Evolutionary conservation across 2,888 invertebrate genomes (phyloP).

Genomic region (Tetragonula carbonaria): DNA sequence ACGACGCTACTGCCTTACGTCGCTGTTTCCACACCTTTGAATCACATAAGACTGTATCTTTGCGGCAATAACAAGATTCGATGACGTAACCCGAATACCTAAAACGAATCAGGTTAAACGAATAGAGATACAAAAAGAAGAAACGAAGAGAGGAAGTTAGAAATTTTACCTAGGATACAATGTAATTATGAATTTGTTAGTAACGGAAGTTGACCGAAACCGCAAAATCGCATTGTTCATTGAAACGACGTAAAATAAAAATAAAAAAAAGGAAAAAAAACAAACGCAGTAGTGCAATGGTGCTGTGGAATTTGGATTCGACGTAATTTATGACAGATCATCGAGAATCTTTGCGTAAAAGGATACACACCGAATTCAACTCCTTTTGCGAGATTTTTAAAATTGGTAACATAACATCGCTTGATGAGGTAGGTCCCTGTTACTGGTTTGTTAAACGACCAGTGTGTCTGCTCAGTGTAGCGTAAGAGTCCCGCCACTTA

Average conservation of each 20-base stretch:
- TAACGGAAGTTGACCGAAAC: conserved; percentile 7
- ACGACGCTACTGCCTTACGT: conserved; percentile 60
- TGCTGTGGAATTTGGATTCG: conserved; percentile 66
- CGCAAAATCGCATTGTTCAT: conserved; percentile 29
- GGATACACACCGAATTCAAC: not conserved
- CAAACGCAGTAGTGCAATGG: conserved; percentile 59
- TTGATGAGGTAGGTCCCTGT: conserved; percentile 56
- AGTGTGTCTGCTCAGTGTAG: conserved; percentile 78
- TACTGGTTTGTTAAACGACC: conserved; percentile 55
- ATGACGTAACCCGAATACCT: conserved; percentile 57
- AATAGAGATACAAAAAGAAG: not conserved
- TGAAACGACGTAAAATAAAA: conserved; percentile 36
- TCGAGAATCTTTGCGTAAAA: not conserved
- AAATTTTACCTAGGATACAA: conserved; percentile 1
- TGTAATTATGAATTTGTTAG: conserved; percentile 19
- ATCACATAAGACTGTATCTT: conserved; percentile 49
- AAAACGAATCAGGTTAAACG: not conserved
- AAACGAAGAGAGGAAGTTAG: not conserved
- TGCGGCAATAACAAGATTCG: conserved; percentile 60
- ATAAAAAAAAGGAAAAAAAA: conserved; percentile 12
- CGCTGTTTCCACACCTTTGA: conserved; percentile 49
- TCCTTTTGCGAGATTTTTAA: conserved; percentile 28
- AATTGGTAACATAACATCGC: conserved; percentile 28
- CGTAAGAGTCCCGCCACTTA: conserved; percentile 78
- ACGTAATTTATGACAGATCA: conserved; percentile 31